Base-by-base conservation (phyloP, 2,113 vertebrate genomes). In the Syrmaticus mikado region DNA sequence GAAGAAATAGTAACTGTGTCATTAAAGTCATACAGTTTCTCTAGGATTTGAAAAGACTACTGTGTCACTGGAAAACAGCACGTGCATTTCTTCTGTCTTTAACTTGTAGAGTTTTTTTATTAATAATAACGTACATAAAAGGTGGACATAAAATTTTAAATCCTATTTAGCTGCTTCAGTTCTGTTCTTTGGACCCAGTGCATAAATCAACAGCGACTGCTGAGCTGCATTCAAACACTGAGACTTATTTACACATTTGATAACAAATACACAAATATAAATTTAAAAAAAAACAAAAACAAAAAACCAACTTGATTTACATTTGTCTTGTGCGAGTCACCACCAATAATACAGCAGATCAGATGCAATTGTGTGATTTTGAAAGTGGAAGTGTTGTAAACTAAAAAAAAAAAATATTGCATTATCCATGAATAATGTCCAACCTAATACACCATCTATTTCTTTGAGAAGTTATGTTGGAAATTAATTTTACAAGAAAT, bases 1-100 rank as follows among this genome's bases (percentile, higher is more conserved):
- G 78, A 83, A 91, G 81, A 95, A 96, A 89, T 32, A 94, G 57
- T 66, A 91, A 78, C 61, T 36, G 55, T 88, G 79, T 70, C 67
- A 92, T 94, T 93, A 72, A 86, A 95, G 25, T 91, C 82, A 85
- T 45, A 52, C 22, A 32, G 6, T 73, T 41, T 77, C 80, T 88
- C 4, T 58, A 75, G 78, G 70, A 57, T 32, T 85, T 73, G 41
- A 62, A 80, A 92, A 64, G n/a, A 92, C 58, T 74, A 76, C n/a
- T 36, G 1, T 40, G 52, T 78, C 60, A 87, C 11, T 72, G 41
- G 58, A 94, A 85, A 94, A 90, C 55, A 27, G 66, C 43, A 89
- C 19, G 40, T 82, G 32, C 16, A 16, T 6, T 87, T 70, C 55
- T 85, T 85, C 36, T 67, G 82, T 77, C 71, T 73, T 87, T 38